Conservation (phyloP, 2,113 vertebrate genomes). For the Camelus dromedarius region DNA sequence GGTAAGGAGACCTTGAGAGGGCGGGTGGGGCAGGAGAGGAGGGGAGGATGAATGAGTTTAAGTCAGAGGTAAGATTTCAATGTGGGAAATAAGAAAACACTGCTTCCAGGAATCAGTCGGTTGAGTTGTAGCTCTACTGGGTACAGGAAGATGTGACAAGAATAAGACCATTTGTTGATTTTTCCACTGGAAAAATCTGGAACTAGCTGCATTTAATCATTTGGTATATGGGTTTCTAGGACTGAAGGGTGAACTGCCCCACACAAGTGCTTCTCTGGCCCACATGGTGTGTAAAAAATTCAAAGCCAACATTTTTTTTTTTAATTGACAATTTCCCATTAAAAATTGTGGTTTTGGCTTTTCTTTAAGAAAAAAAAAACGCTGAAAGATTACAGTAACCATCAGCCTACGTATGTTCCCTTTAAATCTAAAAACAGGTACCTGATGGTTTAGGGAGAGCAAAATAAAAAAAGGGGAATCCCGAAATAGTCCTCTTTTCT, state of each 20-base stretch:
- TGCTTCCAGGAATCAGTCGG: neutral
- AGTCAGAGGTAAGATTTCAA: neutral
- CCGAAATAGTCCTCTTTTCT: neutral
- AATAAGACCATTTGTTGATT: neutral
- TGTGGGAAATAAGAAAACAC: neutral
- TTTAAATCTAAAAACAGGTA: neutral
- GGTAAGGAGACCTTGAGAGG: slow-evolving; percentile 83
- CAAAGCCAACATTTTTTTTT: neutral
- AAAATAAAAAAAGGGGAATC: neutral
- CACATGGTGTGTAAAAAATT: neutral
- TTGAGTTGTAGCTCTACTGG: neutral
- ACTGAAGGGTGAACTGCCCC: neutral
- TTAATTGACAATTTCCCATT: neutral
- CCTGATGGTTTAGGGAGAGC: neutral
- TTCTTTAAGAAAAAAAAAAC: neutral
- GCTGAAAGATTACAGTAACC: neutral
- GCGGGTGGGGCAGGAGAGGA: fast-evolving
- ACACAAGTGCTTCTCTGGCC: neutral
- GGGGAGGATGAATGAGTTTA: neutral
- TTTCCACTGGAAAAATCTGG: neutral
- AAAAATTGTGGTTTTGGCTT: neutral
- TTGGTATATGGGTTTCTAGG: neutral
- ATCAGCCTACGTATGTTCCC: neutral
- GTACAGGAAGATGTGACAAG: neutral
- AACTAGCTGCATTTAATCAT: neutral